Evolutionary conservation across 2,888 invertebrate species (phyloP), one percentile per base, ranked within the genome.

Genomic region (Hetaerina titia): DNA sequence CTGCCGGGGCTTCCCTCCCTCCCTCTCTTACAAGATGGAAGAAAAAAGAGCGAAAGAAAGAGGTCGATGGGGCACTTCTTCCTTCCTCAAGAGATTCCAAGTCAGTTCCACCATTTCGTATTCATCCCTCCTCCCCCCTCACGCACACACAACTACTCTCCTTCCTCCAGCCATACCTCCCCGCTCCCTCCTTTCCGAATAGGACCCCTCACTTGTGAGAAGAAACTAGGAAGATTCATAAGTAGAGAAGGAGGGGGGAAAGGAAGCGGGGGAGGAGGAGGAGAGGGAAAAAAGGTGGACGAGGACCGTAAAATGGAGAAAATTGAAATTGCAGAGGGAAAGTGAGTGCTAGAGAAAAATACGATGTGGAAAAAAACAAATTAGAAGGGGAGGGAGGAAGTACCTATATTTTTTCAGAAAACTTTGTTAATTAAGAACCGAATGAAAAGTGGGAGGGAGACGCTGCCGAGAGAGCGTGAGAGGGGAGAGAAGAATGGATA

Each of bases 401-500:
- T 8, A 81, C 8, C 1, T 81, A 13, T 9, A 81, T 81, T 81
- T 81, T 92, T 92, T 56, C n/a, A 57, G 45, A 64, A 92, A 92
- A 92, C 92, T 92, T 92, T 92, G 92, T 92, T 74, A 92, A 92
- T 92, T 92, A 92, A 92, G 92, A 92, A n/a, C 92, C 74, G 74
- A 92, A 92, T 69, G 64, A 92, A 31, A 92, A 92, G 92, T 56
- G 92, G 92, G 69, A 56, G 56, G 57, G n/a, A 92, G 81, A 25
- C 45, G 45, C 2, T 45, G 45, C 4, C 2, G 45, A 45, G 45
- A 9, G 56, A 57, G 13, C 13, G 81, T 9, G 81, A 13, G 7
- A 13, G 22, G 57, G 17, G 22, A 57, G 57, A 31, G 31, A 74
- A 69, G 92, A 69, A 69, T 57, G 64, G 64, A 74, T 74, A 69